A percentile compares a stretch with the other conserved stretches of the same genome.
Conservation (phyloP, 1,140 invertebrate species). For the Panulirus ornatus region DNA sequence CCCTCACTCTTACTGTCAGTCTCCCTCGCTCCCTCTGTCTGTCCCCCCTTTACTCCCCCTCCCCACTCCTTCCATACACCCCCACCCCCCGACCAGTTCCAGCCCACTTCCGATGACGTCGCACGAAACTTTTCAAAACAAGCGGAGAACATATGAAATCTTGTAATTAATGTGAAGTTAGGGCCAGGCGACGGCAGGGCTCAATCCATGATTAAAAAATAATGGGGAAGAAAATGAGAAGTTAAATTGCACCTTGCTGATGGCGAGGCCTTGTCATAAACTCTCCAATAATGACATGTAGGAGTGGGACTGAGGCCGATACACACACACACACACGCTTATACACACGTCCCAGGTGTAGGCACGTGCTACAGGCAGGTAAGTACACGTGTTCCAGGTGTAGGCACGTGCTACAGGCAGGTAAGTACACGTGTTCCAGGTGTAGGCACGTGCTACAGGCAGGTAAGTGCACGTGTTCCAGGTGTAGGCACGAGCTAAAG, state of each 20-base stretch:
- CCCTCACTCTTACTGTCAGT: neutral
- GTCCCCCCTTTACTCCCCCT: neutral
- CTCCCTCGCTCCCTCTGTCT: neutral
- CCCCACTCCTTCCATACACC: neutral
- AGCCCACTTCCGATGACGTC: neutral
- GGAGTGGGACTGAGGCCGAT: neutral
- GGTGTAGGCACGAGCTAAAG: no score
- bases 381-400: no score
- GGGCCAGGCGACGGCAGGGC: constrained; percentile 45
- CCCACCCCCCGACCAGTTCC: no score
- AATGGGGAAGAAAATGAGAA: constrained; percentile 62
- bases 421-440: no score
- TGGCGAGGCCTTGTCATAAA: constrained; percentile 18
- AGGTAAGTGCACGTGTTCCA: no score
- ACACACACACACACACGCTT: no score
- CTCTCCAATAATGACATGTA: neutral
- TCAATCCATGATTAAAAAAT: constrained; percentile 64
- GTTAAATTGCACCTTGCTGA: constrained; percentile 45
- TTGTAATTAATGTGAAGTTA: constrained; percentile 60
- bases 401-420: no score
- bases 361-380: no score
- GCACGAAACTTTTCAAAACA: constrained; percentile 31
- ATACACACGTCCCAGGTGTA: no score
- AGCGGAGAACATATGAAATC: constrained; percentile 51
- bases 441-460: no score